Evolutionary conservation across 2,113 vertebrate species (phyloP), one percentile per base, ranked within the genome.

Genomic region (Salvelinus namaycush): DNA sequence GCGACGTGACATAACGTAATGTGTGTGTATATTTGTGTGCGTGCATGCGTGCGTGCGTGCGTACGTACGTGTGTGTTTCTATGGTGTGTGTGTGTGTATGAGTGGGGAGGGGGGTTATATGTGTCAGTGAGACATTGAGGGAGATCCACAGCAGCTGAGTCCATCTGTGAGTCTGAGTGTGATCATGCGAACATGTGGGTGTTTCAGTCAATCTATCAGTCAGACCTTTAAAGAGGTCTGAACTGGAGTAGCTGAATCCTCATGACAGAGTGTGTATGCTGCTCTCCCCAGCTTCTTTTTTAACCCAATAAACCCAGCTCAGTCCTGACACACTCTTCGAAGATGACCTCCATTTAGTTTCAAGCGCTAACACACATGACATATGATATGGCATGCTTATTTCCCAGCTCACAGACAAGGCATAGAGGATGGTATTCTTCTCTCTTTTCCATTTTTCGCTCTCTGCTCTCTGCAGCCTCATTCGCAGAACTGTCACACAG

Each of bases 401-500:
- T 77, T 81, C 48, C 1, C 2, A 76, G 72, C 76, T 31, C 68
- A 11, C 48, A 82, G 70, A n/a, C n/a, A n/a, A 67, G 69, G 65
- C 68, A 31, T 9, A 44, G 60, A 62, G 69, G 75, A 72, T 49
- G 76, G 54, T 18, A 34, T 8, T 29, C 26, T 67, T 67, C 26
- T 31, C 65, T 49, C 68, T 44, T 73, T 79, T 75, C 59, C 62
- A 65, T 83, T 60, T 44, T 9, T 44, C 39, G 2, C 39, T 44
- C 48, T 68, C 82, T 68, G 49, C 59, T 72, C 57, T 85, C 44
- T 72, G 69, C 79, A 75, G 78, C 79, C 31, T 66, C 20, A 12
- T 79, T 86, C 64, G 68, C 79, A 82, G 84, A 78, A 64, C 74
- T 75, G 71, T 49, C 74, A 72, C 67, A 72, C 39, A 64, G 76